Base-by-base conservation (phyloP, 2,797 vertebrate species). In the Pangasius macronema region DNA sequence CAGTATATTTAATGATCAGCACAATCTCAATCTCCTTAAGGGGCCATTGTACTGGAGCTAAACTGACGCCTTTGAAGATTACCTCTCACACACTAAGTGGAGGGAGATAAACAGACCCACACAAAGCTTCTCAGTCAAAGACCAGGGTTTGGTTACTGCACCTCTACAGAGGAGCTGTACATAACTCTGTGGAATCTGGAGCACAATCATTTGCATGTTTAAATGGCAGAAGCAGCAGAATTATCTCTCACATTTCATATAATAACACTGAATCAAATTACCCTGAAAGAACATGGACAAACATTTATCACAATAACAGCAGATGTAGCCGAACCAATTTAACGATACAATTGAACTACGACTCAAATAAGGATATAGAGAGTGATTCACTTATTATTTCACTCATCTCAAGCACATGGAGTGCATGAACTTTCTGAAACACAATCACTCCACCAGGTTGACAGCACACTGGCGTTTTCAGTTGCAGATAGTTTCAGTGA, bases 401-500 rank as follows among this genome's bases (percentile, higher is more conserved):
- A 36, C 80, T 72, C 65, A 20, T 33, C 42, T 33, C n/a, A 65
- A 70, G 51, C 16, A 55, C 49, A 36, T 51, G 16, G 49, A 83
- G 42, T 24, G 36, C 49, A 27, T 46, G 36, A 87, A 82, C 85
- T 83, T 87, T 76, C 49, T 42, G 57, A 72, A 86, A 75, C 36
- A 70, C 68, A 82, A 70, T 87, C 85, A 30, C 68, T 51, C 36
- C 27, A 70, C 59, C 72, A 46, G 46, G 87, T 85, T 84, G 67
- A 80, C 61, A 63, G 33, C 84, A 84, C 36, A 49, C 65, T 68
- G 72, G 36, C 13, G 24, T 27, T 85, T 79, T 59, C 30, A 86
- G 87, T 82, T 55, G n/a, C 30, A 27, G 63, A 5, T n/a, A 51
- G 92, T 91, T 86, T 86, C 75, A 75, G 93, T 93, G 93, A 94